Evolutionary conservation across 1,140 invertebrate genomes (phyloP), one percentile per base, ranked within the genome.

Genomic region (Luehdorfia chinensis): DNA sequence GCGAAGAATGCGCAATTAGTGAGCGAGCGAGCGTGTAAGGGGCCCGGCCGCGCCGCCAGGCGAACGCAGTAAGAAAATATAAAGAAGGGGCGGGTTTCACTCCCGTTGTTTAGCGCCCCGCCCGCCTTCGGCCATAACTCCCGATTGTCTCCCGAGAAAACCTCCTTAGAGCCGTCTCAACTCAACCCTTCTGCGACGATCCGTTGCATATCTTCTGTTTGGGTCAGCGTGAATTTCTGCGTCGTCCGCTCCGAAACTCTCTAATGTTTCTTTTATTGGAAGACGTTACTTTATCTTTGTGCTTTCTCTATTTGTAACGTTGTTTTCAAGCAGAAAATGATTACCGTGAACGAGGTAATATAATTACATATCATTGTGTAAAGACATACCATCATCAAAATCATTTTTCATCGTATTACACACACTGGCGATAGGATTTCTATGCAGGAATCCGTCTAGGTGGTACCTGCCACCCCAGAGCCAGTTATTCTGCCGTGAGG

Each of bases 1-100:
- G 92, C 92, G 91, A 93, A 93, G 93, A 94, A 94, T 94, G 92
- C 92, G 92, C 93, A 94, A 94, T 94, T 94, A 94, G 92, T 93
- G 92, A 92, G 90, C 90, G 91, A 91, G 87, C 89, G 88, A 87
- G 78, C 72, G 81, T 78, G 67, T 76, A 75, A 72, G 79, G 78
- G 74, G 81, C 75, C 84, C 81, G 80, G 74, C 80, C 75, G 83
- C 81, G 80, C 70, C 68, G 72, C 78, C 68, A 77, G 75, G 66
- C 79, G 83, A 79, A 87, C 84, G 77, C 80, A 83, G 76, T 85
- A 90, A 89, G 89, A 90, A 90, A 89, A 90, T 90, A 90, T 90
- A 90, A 90, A 89, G 88, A 90, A 89, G 87, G 87, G 86, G 80
- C 84, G 87, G 77, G 73, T 66, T 69, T 77, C 67, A 68, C 69